Evolutionary conservation across 2,797 vertebrate species (phyloP), one percentile per base, ranked within the genome.

Genomic region (Schizothorax lantsangensis): DNA sequence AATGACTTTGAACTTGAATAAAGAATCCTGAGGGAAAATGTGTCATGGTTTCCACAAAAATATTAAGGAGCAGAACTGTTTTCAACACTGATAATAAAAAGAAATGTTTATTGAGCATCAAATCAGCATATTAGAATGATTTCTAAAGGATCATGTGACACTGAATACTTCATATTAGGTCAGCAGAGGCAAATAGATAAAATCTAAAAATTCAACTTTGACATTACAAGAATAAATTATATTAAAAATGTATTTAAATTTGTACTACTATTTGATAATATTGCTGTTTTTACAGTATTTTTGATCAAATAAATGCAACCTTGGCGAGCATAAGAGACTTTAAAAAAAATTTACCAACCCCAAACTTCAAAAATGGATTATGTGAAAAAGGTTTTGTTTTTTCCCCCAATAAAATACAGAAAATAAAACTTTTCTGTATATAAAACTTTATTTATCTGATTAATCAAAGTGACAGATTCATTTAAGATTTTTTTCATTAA

Each of bases 111-210:
- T 72, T 7, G 21, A n/a, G 11, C 38, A 71, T 5, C 21, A 43
- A 40, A 43, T 43, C 10, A n/a, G 21, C 11, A n/a, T 43, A 40
- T 23, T 6, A 69, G 19, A 43, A 72, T n/a, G 21, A 72, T 14
- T 72, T 72, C 38, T 43, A 21, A 43, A 72, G 0, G 38, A 40
- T 40, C 2, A 40, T 71, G 36, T 6, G 4, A 43, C 38, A 14
- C 38, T 43, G 38, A 69, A 69, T 4, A 40, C 36, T 52, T 52
- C 14, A 19, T 52, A 52, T 52, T 19, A 52, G 15, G 49, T 0
- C 5, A 2, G 0, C 49, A 52, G 5, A 52, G 15, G 1, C 0
- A 0, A 17, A 52, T 19, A 52, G 1, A 52, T 19, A 0, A 19
- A 52, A 23, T 23, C 19, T n/a, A 10, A 72, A 72, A 72, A 71